These are phyloP conservation scores for Sylvia borin DNA, from an alignment of 2,797 vertebrate genomes.

Conservation along the genomic window DNA sequence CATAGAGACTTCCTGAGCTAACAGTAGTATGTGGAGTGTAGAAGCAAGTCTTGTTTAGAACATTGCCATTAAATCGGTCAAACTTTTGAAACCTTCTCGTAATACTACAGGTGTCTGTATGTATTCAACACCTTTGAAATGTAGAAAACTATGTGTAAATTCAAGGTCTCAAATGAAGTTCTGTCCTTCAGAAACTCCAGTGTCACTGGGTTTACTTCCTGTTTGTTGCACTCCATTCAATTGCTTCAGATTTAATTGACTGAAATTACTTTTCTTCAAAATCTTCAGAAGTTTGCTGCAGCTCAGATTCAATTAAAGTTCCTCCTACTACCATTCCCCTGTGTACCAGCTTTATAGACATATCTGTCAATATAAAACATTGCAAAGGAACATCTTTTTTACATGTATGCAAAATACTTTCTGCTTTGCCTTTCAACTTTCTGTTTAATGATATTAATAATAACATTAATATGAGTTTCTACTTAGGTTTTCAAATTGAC, in stretches of 20 bases:
- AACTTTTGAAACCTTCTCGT: neutral
- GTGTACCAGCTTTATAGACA: constrained; percentile 9
- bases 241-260: neutral
- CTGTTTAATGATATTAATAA: constrained; percentile 25
- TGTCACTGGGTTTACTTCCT: neutral
- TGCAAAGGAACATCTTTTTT: constrained; percentile 11
- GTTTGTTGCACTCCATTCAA: neutral
- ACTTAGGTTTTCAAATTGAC: constrained; percentile 1
- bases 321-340: neutral
- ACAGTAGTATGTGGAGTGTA: neutral
- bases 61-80: neutral
- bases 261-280: neutral
- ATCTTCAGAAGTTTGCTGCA: constrained; percentile 1
- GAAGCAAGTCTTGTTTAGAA: neutral
- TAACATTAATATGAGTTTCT: neutral
- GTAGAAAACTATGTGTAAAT: neutral
- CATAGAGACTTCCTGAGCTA: neutral
- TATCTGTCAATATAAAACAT: constrained; percentile 16
- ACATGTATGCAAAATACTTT: neutral
- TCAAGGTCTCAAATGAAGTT: neutral
- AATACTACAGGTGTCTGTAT: neutral
- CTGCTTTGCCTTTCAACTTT: constrained; percentile 22
- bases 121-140: neutral
- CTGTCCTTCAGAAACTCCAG: rapidly evolving
- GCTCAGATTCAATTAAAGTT: constrained; percentile 8